phyloP scores from a whole-genome alignment of 2,797 vertebrate genomes.

The Podargus strigoides region DNA sequence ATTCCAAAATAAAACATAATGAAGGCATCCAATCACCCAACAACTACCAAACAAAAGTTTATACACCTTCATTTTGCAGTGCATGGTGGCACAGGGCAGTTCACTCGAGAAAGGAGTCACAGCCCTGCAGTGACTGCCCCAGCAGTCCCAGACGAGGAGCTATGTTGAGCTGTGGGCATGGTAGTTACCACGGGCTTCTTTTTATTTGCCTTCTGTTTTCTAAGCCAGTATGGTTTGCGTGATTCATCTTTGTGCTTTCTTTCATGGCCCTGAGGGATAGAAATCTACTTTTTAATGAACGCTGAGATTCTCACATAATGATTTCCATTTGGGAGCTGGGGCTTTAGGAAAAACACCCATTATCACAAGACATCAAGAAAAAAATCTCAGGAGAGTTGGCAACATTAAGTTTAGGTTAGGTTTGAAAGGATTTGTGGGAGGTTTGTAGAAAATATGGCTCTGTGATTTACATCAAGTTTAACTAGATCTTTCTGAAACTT shows the following conservation, averaged over 20 bases:
- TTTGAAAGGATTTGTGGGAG: constrained; percentile 12
- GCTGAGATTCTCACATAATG: neutral
- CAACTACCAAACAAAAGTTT: neutral
- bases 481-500: neutral
- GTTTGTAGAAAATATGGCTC: neutral
- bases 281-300: constrained; percentile 20
- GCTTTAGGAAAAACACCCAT: neutral
- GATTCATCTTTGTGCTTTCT: neutral
- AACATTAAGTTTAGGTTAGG: neutral
- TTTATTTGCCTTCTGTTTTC: neutral
- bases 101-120: neutral
- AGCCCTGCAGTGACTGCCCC: neutral
- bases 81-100: neutral
- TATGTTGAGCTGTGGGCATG: neutral
- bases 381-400: neutral
- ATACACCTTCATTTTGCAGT: neutral
- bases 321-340: neutral
- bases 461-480: neutral
- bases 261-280: neutral
- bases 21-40: neutral
- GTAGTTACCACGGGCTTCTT: neutral
- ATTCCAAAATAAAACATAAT: neutral
- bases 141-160: accelerated
- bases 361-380: neutral
- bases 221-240: neutral